These are phyloP conservation scores for Choristoneura rosaceana DNA, from an alignment of 2,888 invertebrate genomes.

Conservation along the genomic window DNA sequence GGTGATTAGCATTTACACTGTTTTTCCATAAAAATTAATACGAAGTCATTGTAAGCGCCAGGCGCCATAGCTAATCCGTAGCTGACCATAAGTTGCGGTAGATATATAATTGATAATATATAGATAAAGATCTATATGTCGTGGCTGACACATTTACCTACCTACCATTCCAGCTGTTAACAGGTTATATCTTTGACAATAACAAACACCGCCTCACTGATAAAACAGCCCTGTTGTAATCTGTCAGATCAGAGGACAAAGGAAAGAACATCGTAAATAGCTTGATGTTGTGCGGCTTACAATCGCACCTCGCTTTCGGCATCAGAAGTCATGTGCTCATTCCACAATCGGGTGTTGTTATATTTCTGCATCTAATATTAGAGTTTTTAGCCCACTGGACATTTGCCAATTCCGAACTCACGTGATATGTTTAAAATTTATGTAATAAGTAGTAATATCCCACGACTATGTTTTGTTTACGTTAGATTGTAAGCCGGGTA, in stretches of 20 bases:
- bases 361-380: slow-evolving; percentile 82
- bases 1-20: not conserved
- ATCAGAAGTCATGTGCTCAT: slow-evolving; percentile 77
- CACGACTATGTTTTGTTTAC: slow-evolving; percentile 35
- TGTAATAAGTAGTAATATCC: slow-evolving; percentile 40
- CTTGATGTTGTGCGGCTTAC: slow-evolving; percentile 14
- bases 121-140: not conserved
- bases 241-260: slow-evolving; percentile 25
- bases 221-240: slow-evolving; percentile 27
- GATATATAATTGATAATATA: not conserved
- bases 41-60: not conserved
- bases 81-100: not conserved
- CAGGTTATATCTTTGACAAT: slow-evolving; percentile 27
- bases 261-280: slow-evolving; percentile 28
- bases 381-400: slow-evolving; percentile 79
- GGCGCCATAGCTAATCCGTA: not conserved
- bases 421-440: slow-evolving; percentile 63
- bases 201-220: slow-evolving; percentile 10
- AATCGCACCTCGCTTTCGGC: slow-evolving; percentile 51
- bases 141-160: slow-evolving; percentile 4
- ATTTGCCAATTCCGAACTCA: slow-evolving; percentile 71
- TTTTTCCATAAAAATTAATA: not conserved
- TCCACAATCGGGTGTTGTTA: slow-evolving; percentile 66
- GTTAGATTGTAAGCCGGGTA: slow-evolving; percentile 10
- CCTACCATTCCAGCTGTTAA: not conserved